A percentile compares a stretch with the other conserved stretches of the same genome.
phyloP scores from a whole-genome alignment of 2,888 invertebrate genomes.

The Phortica magna region DNA sequence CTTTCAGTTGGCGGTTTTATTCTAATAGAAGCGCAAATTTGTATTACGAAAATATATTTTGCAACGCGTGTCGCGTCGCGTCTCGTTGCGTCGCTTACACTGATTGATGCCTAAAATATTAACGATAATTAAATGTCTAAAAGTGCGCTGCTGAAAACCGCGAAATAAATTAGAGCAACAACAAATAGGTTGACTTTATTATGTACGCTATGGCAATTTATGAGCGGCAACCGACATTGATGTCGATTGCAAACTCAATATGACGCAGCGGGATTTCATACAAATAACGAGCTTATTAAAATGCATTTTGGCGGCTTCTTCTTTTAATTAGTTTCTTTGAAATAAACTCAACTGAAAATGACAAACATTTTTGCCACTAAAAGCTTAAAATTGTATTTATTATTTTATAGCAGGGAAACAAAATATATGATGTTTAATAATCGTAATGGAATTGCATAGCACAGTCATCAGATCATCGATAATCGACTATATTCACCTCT shows the following conservation, averaged over 20 bases:
- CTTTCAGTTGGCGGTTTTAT: conserved; percentile 19
- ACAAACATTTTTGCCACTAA: neutral
- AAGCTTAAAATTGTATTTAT: too few species aligned
- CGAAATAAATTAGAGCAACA: neutral
- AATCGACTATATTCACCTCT: too few species aligned
- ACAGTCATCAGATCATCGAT: too few species aligned
- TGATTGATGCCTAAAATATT: conserved; percentile 29
- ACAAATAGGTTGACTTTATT: conserved; percentile 14
- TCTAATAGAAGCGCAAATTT: conserved; percentile 1
- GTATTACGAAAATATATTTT: neutral
- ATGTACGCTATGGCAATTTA: conserved; percentile 23
- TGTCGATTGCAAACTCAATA: neutral
- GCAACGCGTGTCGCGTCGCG: neutral
- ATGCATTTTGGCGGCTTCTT: neutral
- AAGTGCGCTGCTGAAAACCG: neutral
- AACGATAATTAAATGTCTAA: conserved; percentile 19
- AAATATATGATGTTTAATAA: too few species aligned
- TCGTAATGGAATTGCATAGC: too few species aligned
- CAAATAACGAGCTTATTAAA: neutral
- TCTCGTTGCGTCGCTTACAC: neutral
- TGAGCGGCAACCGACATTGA: neutral
- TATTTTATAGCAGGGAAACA: too few species aligned
- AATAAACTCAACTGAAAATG: neutral
- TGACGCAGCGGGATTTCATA: conserved; percentile 6
- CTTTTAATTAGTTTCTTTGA: neutral